Evolutionary conservation across 2,797 vertebrate genomes (phyloP).

Genomic region (Smutsia gigantea): DNA sequence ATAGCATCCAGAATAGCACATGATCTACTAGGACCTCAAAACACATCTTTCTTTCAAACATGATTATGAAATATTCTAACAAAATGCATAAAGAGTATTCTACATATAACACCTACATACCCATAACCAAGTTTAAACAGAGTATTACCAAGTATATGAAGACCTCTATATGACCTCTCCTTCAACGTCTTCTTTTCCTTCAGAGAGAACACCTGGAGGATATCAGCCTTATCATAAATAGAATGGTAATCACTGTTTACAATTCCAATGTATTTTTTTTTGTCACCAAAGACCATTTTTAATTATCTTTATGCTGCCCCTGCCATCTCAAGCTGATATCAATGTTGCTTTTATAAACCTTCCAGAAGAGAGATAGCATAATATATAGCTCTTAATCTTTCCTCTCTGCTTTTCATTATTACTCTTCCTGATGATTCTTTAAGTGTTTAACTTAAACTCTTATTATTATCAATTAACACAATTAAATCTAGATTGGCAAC

Average conservation of each 20-base stretch:
- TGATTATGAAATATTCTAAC: background rate
- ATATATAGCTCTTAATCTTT: background rate
- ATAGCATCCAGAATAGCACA: background rate
- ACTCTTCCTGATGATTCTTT: background rate
- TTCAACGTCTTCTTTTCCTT: background rate
- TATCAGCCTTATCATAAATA: background rate
- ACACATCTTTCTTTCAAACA: background rate
- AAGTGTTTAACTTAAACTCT: conserved; percentile 41
- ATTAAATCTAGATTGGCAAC: conserved; percentile 13
- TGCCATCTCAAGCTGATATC: background rate
- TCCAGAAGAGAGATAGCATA: background rate
- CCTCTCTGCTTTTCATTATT: background rate
- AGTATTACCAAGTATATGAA: background rate
- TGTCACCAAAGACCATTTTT: conserved; percentile 8
- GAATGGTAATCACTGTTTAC: background rate
- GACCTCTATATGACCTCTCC: background rate
- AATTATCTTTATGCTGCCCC: background rate
- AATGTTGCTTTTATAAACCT: conserved; percentile 20
- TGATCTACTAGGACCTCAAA: background rate
- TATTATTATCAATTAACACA: background rate
- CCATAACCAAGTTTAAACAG: background rate
- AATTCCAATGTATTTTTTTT: conserved; percentile 11
- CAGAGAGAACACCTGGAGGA: background rate
- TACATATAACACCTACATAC: background rate
- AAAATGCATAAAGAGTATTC: background rate